Evolutionary conservation across 2,797 vertebrate species (phyloP).

Genomic region (Danio kyathit): DNA sequence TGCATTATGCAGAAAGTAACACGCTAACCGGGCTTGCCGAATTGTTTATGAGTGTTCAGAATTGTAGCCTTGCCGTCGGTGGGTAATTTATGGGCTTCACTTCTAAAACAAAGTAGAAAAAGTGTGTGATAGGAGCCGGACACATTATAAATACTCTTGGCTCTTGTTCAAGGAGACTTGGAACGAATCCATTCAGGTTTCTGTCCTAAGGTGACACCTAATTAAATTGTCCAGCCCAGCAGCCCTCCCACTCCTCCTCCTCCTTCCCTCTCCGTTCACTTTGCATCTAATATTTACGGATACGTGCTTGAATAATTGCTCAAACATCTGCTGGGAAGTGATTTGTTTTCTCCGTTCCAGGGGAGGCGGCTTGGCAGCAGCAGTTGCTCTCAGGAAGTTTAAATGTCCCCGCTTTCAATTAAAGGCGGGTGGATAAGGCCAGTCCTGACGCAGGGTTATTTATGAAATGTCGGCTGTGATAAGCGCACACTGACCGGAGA

Average conservation of each 20-base stretch:
- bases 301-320: constrained; percentile 79
- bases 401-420: constrained; percentile 80
- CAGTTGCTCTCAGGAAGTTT: constrained; percentile 65
- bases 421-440: constrained; percentile 76
- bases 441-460: constrained; percentile 72
- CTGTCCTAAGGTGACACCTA: constrained; percentile 82
- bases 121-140: constrained; percentile 72
- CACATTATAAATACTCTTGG: constrained; percentile 78
- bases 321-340: constrained; percentile 78
- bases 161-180: constrained; percentile 82
- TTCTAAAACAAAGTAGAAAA: constrained; percentile 76
- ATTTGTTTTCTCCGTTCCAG: constrained; percentile 75
- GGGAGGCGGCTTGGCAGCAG: constrained; percentile 32
- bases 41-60: constrained; percentile 55
- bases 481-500: constrained; percentile 70
- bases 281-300: constrained; percentile 79
- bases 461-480: constrained; percentile 72
- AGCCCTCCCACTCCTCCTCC: constrained; percentile 56
- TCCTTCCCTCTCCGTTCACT: constrained; percentile 37
- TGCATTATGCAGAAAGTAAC: constrained; percentile 21
- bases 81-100: constrained; percentile 73
- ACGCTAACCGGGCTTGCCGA: constrained; percentile 1
- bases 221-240: constrained; percentile 81
- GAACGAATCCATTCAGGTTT: constrained; percentile 77
- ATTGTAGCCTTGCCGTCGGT: constrained; percentile 48